These are phyloP conservation scores for Patella pellucida DNA, from an alignment of 2,888 invertebrate genomes.

Conservation along the genomic window DNA sequence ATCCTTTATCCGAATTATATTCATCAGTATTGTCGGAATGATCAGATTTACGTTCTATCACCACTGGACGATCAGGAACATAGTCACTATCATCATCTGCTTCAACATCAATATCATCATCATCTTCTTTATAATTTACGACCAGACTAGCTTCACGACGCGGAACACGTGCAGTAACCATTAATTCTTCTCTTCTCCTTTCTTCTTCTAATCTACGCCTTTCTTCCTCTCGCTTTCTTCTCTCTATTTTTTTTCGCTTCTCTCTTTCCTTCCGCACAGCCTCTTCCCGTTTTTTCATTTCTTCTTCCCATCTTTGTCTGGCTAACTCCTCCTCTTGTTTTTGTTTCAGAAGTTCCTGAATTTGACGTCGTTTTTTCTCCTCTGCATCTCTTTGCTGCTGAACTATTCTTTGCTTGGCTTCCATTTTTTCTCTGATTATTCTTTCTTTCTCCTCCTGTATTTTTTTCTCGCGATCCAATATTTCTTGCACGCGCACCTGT, in stretches of 20 bases:
- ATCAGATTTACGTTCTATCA: neutral
- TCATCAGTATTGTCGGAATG: neutral
- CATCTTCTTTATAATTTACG: conserved; percentile 31
- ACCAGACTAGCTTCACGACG: conserved; percentile 27
- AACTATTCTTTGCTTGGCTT: conserved; percentile 27
- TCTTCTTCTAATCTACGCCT: neutral
- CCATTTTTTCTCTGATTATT: conserved; percentile 25
- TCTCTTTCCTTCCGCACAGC: conserved; percentile 23
- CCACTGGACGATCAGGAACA: neutral
- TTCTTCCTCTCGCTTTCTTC: neutral
- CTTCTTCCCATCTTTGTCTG: conserved; percentile 22
- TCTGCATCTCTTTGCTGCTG: conserved; percentile 26
- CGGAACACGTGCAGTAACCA: conserved; percentile 23
- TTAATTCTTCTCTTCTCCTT: neutral
- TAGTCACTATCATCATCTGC: neutral
- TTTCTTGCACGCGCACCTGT: conserved; percentile 51
- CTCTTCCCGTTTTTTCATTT: conserved; percentile 17
- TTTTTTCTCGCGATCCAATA: conserved; percentile 46
- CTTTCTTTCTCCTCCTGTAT: conserved; percentile 37
- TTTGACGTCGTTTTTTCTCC: conserved; percentile 27
- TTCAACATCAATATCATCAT: conserved; percentile 30
- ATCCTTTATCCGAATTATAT: neutral
- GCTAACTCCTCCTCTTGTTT: conserved; percentile 30
- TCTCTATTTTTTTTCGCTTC: conserved; percentile 17
- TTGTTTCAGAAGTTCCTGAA: conserved; percentile 36